phyloP scores from a whole-genome alignment of 2,797 vertebrate species.

The Rhinatrema bivittatum region DNA sequence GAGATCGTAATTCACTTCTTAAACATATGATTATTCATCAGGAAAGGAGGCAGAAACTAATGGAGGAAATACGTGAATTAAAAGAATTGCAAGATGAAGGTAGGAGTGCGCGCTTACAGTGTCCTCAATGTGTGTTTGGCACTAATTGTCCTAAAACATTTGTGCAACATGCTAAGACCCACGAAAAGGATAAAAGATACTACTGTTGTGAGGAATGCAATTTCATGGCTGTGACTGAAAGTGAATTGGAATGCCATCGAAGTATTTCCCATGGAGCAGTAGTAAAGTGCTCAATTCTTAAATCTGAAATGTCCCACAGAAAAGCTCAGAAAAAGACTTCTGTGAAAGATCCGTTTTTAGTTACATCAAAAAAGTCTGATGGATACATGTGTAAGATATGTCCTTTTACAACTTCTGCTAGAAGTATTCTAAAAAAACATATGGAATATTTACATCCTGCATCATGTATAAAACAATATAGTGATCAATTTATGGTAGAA shows the following conservation, averaged over 20 bases:
- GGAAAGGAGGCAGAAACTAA: conserved; percentile 76
- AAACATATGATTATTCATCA: conserved; percentile 93
- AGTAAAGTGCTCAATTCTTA: conserved; percentile 56
- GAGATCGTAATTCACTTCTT: conserved; percentile 81
- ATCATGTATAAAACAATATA: conserved; percentile 51
- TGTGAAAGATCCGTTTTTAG: conserved; percentile 47
- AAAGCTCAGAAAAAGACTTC: conserved; percentile 57
- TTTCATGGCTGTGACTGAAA: conserved; percentile 73
- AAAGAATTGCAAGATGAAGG: conserved; percentile 72
- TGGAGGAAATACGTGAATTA: conserved; percentile 82
- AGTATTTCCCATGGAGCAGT: conserved; percentile 66
- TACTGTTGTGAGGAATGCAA: conserved; percentile 79
- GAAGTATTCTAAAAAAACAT: conserved; percentile 78
- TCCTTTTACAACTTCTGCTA: conserved; percentile 63
- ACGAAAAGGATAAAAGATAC: conserved; percentile 76
- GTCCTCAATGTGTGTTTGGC: conserved; percentile 72
- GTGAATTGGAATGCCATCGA: conserved; percentile 73
- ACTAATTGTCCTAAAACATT: conserved; percentile 80
- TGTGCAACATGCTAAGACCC: conserved; percentile 74
- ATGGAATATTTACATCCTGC: conserved; percentile 69
- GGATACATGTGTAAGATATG: conserved; percentile 62
- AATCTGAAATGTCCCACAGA: conserved; percentile 47
- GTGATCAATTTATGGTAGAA: conserved; percentile 52
- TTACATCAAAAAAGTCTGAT: conserved; percentile 57
- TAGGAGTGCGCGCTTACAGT: conserved; percentile 60